Evolutionary conservation across 1,140 invertebrate genomes (phyloP).

Genomic region (Gryllus bimaculatus): DNA sequence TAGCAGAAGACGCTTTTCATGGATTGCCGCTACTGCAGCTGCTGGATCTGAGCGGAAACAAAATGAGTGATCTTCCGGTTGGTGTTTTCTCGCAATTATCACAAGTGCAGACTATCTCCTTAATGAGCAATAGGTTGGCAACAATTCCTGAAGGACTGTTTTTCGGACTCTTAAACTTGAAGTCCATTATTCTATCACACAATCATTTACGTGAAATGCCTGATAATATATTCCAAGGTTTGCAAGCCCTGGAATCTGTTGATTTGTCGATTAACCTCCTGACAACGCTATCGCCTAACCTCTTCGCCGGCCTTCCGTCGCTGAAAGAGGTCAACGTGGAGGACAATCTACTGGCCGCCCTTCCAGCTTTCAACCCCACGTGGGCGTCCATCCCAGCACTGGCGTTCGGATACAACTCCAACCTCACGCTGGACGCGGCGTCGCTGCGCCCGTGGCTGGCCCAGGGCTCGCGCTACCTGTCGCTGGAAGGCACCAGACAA

Average conservation of each 20-base stretch:
- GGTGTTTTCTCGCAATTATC: neutral
- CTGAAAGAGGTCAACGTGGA: neutral
- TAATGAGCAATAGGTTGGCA: conserved; percentile 30
- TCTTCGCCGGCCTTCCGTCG: neutral
- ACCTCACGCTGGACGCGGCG: too few species aligned
- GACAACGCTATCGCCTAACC: conserved; percentile 23
- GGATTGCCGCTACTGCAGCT: neutral
- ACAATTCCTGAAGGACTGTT: conserved; percentile 23
- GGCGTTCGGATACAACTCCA: too few species aligned
- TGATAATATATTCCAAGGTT: conserved; percentile 26
- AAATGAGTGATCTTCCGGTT: neutral
- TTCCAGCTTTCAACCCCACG: neutral
- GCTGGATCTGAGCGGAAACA: neutral
- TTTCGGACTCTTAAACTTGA: conserved; percentile 23
- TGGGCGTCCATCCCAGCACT: too few species aligned
- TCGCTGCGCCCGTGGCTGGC: too few species aligned
- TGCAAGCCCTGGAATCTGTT: conserved; percentile 27
- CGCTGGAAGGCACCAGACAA: too few species aligned
- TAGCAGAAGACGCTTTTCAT: neutral
- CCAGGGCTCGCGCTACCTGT: too few species aligned
- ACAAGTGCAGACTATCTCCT: conserved; percentile 23
- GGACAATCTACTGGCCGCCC: neutral
- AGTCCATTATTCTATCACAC: conserved; percentile 27
- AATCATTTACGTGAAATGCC: conserved; percentile 30
- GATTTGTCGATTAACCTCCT: conserved; percentile 33